A percentile compares a stretch with the other conserved stretches of the same genome.
phyloP scores from a whole-genome alignment of 2,797 vertebrate species.

The Chelon auratus region DNA sequence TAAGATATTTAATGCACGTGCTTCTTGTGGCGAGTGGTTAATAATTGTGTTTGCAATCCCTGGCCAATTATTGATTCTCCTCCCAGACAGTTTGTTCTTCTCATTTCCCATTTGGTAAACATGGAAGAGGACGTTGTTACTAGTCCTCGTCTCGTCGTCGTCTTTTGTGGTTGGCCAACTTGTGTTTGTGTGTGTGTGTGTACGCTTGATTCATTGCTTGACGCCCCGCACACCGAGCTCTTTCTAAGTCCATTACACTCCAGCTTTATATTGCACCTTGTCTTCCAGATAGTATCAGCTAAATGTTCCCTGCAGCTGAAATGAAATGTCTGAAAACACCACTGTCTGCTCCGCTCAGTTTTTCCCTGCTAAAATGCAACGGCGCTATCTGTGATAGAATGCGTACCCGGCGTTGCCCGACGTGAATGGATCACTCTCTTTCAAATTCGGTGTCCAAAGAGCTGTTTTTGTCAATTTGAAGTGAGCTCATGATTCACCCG shows the following conservation, averaged over 20 bases:
- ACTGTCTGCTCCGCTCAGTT: conserved; percentile 7
- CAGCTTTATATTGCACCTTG: conserved; percentile 9
- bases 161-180: neutral
- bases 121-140: conserved; percentile 3
- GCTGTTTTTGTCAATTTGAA: conserved; percentile 63
- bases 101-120: conserved; percentile 25
- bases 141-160: neutral
- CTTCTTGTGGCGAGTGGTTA: neutral
- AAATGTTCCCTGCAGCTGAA: conserved; percentile 41
- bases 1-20: neutral
- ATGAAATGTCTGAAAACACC: conserved; percentile 19
- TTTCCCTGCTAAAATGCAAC: conserved; percentile 2
- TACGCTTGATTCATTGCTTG: conserved; percentile 19
- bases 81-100: conserved; percentile 5
- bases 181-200: neutral
- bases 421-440: conserved; percentile 49
- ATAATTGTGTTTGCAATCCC: conserved; percentile 6
- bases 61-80: conserved; percentile 21
- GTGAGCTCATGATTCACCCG: conserved; percentile 57
- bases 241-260: conserved; percentile 24
- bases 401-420: neutral
- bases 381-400: conserved; percentile 17
- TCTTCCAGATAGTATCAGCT: conserved; percentile 31
- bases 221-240: conserved; percentile 15
- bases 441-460: conserved; percentile 42